These are phyloP conservation scores for Eupithecia vulgata DNA, from an alignment of 2,888 invertebrate genomes.

Conservation along the genomic window DNA sequence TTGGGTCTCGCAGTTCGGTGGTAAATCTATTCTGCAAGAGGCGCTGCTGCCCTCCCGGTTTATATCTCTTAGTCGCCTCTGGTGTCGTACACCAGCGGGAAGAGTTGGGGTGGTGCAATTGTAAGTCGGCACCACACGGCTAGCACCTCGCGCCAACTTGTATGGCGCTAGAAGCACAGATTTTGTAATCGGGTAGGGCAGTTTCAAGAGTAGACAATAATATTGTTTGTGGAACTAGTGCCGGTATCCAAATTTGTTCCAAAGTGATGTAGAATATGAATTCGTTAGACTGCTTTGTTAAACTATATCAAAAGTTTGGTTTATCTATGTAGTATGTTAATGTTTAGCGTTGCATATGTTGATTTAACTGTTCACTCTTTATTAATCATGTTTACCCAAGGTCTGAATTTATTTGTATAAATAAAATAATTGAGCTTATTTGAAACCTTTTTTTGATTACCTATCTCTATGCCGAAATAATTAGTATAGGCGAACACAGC, in stretches of 20 bases:
- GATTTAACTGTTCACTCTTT: conserved; percentile 25
- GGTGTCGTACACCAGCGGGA: too few species aligned
- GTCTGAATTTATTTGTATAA: conserved; percentile 21
- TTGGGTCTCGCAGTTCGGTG: too few species aligned
- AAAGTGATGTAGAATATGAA: neutral
- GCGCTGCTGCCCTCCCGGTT: too few species aligned
- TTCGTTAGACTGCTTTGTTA: neutral
- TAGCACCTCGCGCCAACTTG: too few species aligned
- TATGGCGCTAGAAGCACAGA: too few species aligned
- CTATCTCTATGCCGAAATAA: neutral
- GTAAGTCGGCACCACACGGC: too few species aligned
- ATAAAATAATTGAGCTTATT: conserved; percentile 17
- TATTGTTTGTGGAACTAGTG: neutral
- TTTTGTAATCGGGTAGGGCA: too few species aligned
- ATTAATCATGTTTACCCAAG: conserved; percentile 27
- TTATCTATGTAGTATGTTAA: neutral
- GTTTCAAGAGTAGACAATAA: neutral
- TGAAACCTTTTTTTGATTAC: neutral
- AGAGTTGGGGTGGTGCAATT: too few species aligned
- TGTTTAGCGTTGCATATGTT: conserved; percentile 14
- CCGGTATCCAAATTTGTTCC: neutral
- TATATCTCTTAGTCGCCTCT: too few species aligned
- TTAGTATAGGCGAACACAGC: neutral
- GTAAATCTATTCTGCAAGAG: too few species aligned
- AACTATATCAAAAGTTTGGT: neutral